These are phyloP conservation scores for Drosophila meridionalis DNA, from an alignment of 2,888 invertebrate genomes.

Conservation along the genomic window DNA sequence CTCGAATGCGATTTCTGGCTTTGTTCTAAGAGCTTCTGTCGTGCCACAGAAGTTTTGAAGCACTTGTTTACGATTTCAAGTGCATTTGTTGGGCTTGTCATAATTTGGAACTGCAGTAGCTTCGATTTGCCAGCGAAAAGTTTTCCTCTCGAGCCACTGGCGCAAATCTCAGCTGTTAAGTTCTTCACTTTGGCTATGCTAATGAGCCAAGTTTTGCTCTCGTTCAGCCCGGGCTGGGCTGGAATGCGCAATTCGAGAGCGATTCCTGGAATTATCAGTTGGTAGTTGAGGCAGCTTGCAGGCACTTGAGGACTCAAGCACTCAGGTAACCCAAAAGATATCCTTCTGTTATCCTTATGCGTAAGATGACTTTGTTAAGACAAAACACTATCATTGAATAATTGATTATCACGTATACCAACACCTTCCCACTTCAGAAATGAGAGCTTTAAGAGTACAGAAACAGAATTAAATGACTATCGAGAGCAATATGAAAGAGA, in stretches of 20 bases:
- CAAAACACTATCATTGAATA: background rate
- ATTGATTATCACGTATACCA: background rate
- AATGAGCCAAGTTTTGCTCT: constrained; percentile 73
- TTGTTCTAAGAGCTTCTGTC: constrained; percentile 62
- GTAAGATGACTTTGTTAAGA: too few relatives aligned
- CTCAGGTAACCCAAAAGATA: background rate
- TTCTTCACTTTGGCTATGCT: constrained; percentile 66
- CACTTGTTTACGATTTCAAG: constrained; percentile 77
- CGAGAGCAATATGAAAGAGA: background rate
- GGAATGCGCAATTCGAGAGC: constrained; percentile 31
- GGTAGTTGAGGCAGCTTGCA: constrained; percentile 18
- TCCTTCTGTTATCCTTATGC: background rate
- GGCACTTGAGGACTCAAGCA: constrained; percentile 1
- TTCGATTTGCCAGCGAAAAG: constrained; percentile 49
- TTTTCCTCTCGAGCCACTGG: constrained; percentile 66
- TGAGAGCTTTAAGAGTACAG: background rate
- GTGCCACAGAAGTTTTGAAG: constrained; percentile 69
- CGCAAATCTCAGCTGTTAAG: constrained; percentile 69
- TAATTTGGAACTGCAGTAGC: constrained; percentile 59
- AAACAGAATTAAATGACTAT: background rate
- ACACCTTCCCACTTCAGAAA: background rate
- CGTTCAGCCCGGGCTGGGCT: constrained; percentile 28
- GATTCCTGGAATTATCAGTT: constrained; percentile 42
- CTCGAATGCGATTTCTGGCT: constrained; percentile 46
- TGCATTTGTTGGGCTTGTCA: constrained; percentile 68